These are phyloP conservation scores for Trissolcus japonicus DNA, from an alignment of 2,888 invertebrate genomes.

Conservation along the genomic window DNA sequence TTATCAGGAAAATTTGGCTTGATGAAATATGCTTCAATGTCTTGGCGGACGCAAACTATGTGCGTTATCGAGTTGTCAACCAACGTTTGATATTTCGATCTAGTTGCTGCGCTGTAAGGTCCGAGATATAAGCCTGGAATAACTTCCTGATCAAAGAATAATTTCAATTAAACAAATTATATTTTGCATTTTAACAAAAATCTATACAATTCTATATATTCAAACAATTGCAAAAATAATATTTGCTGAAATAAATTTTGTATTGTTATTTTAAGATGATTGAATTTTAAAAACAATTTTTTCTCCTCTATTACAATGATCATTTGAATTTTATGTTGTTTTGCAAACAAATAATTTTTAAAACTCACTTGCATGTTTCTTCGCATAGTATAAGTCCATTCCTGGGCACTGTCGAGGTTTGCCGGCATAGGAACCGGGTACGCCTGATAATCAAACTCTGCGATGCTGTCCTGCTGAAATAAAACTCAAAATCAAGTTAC, in stretches of 20 bases:
- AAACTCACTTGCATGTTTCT: constrained; percentile 71
- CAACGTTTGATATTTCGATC: constrained; percentile 78
- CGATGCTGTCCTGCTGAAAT: constrained; percentile 61
- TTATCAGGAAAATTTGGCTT: constrained; percentile 81
- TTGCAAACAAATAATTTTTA: background rate
- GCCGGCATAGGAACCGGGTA: constrained; percentile 60
- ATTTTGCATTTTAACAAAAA: too few species aligned
- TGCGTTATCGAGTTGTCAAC: constrained; percentile 81
- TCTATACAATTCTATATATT: too few species aligned
- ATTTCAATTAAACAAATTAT: too few species aligned
- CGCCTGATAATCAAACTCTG: constrained; percentile 63
- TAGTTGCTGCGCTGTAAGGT: constrained; percentile 81
- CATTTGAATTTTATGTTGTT: too few species aligned
- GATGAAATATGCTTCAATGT: constrained; percentile 80
- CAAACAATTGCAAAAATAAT: too few species aligned
- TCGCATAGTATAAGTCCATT: constrained; percentile 74
- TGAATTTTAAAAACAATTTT: background rate
- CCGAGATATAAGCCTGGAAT: constrained; percentile 82
- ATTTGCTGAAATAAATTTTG: background rate
- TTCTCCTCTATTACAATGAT: too few species aligned
- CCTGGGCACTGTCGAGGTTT: constrained; percentile 62
- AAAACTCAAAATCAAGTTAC: background rate
- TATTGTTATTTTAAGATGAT: background rate
- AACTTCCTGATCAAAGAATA: constrained; percentile 77
- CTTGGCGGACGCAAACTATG: constrained; percentile 82